Conservation (phyloP, 2,888 invertebrate species). For the Eilema sororculum region DNA sequence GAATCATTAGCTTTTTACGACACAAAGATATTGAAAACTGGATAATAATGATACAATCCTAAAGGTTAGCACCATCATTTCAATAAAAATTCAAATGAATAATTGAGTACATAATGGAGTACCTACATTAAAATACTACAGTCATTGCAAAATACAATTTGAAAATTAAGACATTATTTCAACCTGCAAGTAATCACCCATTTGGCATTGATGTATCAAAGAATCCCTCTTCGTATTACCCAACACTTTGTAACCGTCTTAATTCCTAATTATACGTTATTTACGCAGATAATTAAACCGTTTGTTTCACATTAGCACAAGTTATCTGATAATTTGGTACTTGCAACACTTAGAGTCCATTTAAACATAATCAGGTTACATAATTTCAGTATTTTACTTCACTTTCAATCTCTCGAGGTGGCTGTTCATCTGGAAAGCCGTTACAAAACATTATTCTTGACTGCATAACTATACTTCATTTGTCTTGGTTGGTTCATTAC, state of each 20-base stretch:
- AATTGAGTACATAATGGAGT: not conserved
- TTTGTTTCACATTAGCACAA: conserved; percentile 25
- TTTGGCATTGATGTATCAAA: conserved; percentile 26
- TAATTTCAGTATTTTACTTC: conserved; percentile 23
- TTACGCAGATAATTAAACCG: conserved; percentile 25
- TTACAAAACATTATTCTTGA: conserved; percentile 29
- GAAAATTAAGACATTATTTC: conserved; percentile 24
- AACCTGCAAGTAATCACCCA: conserved; percentile 8
- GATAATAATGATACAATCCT: not conserved
- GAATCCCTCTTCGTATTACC: conserved; percentile 25
- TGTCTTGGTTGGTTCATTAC: conserved; percentile 30
- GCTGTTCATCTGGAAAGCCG: conserved; percentile 31
- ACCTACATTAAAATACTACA: not conserved
- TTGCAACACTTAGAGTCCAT: conserved; percentile 27
- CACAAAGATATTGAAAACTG: not conserved
- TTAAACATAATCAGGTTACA: conserved; percentile 31
- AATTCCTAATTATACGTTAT: conserved; percentile 23
- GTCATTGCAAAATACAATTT: conserved; percentile 7
- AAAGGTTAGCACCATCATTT: not conserved
- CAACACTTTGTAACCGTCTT: conserved; percentile 22
- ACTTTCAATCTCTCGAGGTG: conserved; percentile 33
- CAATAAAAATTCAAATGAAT: not conserved
- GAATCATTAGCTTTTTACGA: not conserved
- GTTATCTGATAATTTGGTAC: conserved; percentile 26
- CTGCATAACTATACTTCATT: conserved; percentile 25